These are phyloP conservation scores for Mastacembelus armatus DNA, from an alignment of 2,797 vertebrate genomes.

Conservation along the genomic window DNA sequence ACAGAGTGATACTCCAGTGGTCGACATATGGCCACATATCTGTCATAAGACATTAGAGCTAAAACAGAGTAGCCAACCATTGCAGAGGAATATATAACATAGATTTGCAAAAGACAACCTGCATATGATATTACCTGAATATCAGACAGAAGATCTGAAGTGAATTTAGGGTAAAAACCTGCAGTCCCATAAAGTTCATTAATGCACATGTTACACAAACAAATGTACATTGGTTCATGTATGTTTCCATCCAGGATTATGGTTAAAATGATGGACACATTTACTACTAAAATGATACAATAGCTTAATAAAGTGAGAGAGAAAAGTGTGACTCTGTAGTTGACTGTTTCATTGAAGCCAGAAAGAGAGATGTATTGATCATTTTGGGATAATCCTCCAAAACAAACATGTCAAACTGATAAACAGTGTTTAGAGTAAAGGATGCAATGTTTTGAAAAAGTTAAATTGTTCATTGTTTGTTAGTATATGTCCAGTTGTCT, in stretches of 20 bases:
- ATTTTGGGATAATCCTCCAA: not conserved
- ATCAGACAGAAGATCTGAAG: conserved; percentile 47
- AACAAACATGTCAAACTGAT: not conserved
- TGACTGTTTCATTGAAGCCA: conserved; percentile 52
- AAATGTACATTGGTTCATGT: conserved; percentile 70
- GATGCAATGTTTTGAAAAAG: not conserved
- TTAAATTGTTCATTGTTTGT: not conserved
- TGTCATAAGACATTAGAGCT: conserved; percentile 70
- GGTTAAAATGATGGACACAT: conserved; percentile 44
- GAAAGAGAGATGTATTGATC: conserved; percentile 41
- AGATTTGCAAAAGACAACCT: conserved; percentile 53
- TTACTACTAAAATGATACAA: conserved; percentile 43
- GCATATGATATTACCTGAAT: conserved; percentile 44
- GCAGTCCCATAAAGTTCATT: conserved; percentile 59
- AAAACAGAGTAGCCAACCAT: conserved; percentile 50
- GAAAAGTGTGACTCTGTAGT: conserved; percentile 34
- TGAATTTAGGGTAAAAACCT: conserved; percentile 65
- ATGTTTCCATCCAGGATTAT: conserved; percentile 53
- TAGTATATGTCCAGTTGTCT: not conserved
- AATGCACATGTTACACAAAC: conserved; percentile 55
- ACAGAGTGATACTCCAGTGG: conserved; percentile 65
- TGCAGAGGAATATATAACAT: conserved; percentile 51
- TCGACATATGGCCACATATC: conserved; percentile 70
- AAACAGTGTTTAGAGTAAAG: not conserved
- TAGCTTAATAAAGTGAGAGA: conserved; percentile 52